Evolutionary conservation across 1,140 invertebrate genomes (phyloP).

Genomic region (Zophobas morio): DNA sequence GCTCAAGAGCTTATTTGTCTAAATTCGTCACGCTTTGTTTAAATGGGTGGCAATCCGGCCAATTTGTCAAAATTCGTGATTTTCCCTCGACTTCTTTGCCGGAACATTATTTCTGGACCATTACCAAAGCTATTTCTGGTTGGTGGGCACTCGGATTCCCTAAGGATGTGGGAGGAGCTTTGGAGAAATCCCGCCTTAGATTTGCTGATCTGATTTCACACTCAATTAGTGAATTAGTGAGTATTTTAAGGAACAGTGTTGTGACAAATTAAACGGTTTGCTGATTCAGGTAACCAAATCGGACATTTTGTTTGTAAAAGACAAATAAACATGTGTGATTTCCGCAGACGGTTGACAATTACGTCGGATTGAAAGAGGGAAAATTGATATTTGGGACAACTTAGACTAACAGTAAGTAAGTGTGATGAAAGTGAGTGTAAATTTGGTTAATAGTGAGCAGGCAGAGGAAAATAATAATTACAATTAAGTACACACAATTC

Average conservation of each 20-base stretch:
- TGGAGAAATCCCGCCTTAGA: slow-evolving; percentile 42
- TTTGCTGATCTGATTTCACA: slow-evolving; percentile 48
- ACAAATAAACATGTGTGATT: too few species aligned
- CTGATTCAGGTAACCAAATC: neutral
- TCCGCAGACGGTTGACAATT: too few species aligned
- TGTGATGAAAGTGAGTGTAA: too few species aligned
- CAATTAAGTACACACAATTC: too few species aligned
- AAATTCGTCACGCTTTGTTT: slow-evolving; percentile 3
- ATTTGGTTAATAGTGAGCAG: too few species aligned
- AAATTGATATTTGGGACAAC: too few species aligned
- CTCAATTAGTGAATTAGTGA: slow-evolving; percentile 53
- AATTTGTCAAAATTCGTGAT: slow-evolving; percentile 36
- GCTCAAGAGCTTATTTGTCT: neutral
- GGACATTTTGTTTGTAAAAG: neutral
- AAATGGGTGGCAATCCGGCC: neutral
- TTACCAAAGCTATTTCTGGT: slow-evolving; percentile 33
- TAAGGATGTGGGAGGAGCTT: slow-evolving; percentile 57
- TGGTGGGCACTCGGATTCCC: slow-evolving; percentile 33
- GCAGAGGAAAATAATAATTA: too few species aligned
- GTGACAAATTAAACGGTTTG: slow-evolving; percentile 30
- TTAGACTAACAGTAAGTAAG: too few species aligned
- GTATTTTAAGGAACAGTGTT: slow-evolving; percentile 42
- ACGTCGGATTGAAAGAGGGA: too few species aligned
- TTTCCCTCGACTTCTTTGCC: slow-evolving; percentile 1
- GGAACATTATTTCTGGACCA: slow-evolving; percentile 41